These are phyloP conservation scores for Amphiprion percula DNA, from an alignment of 2,113 vertebrate genomes.

Conservation along the genomic window DNA sequence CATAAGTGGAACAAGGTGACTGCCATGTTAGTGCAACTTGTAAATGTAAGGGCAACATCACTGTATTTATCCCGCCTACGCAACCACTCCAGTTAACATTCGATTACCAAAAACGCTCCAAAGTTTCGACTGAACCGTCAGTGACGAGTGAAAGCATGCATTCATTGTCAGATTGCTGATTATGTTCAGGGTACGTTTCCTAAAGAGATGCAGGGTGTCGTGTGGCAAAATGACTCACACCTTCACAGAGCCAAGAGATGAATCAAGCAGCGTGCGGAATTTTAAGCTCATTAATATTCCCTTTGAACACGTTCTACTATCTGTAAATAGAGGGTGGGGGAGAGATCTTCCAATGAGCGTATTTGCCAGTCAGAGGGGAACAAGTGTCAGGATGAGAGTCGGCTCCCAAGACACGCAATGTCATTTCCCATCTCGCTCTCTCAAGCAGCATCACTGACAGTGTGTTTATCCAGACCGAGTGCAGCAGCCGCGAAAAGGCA, in stretches of 20 bases:
- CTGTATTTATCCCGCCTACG: constrained; percentile 31
- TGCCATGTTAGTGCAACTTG: constrained; percentile 22
- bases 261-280: constrained; percentile 42
- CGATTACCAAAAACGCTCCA: constrained; percentile 13
- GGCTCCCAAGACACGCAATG: constrained; percentile 62
- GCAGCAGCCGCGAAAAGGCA: constrained; percentile 44
- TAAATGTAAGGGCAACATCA: constrained; percentile 26
- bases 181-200: constrained; percentile 20
- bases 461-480: constrained; percentile 54
- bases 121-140: constrained; percentile 17
- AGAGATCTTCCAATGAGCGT: constrained; percentile 65
- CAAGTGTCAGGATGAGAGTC: constrained; percentile 64
- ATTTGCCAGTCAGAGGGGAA: constrained; percentile 68
- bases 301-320: constrained; percentile 56
- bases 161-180: constrained; percentile 17
- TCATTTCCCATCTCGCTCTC: constrained; percentile 67
- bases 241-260: constrained; percentile 29
- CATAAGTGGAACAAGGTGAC: constrained; percentile 45
- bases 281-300: constrained; percentile 59
- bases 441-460: constrained; percentile 52
- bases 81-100: constrained; percentile 5
- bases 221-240: constrained; percentile 53
- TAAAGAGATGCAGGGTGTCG: constrained; percentile 46
- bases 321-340: constrained; percentile 55
- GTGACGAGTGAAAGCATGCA: constrained; percentile 24